These are phyloP conservation scores for Diplodus puntazzo DNA, from an alignment of 2,797 vertebrate species.

Conservation along the genomic window DNA sequence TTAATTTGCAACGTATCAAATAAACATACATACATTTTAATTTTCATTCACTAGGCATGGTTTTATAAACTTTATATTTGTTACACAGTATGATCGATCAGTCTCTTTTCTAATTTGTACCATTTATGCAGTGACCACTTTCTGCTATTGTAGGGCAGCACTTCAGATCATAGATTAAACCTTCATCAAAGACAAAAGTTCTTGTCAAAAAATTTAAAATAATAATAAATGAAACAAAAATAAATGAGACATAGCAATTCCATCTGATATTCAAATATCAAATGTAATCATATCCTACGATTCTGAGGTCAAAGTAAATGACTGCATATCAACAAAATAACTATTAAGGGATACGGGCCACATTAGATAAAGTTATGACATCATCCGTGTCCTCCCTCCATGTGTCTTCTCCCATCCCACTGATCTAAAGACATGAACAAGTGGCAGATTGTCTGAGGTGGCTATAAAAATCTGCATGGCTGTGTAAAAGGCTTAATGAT, in stretches of 20 bases:
- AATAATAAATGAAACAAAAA: background rate
- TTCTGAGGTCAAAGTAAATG: background rate
- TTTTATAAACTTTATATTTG: background rate
- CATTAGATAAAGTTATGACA: slow-evolving; percentile 30
- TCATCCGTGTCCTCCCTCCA: slow-evolving; percentile 14
- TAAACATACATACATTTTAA: background rate
- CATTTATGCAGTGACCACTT: background rate
- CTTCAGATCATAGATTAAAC: background rate
- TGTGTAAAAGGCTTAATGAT: slow-evolving; percentile 88
- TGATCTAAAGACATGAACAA: slow-evolving; percentile 55
- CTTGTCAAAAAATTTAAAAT: background rate
- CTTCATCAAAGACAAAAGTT: slow-evolving; percentile 5
- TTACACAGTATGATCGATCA: background rate
- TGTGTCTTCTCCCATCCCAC: slow-evolving; percentile 35
- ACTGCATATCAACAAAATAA: slow-evolving; percentile 7
- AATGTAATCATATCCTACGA: background rate
- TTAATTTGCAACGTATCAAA: too few relatives aligned
- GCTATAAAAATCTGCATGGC: slow-evolving; percentile 83
- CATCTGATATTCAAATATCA: background rate
- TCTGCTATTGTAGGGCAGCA: background rate
- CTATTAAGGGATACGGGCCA: background rate
- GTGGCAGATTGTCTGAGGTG: slow-evolving; percentile 73
- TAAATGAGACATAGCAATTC: background rate
- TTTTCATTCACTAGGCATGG: background rate
- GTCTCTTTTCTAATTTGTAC: background rate